phyloP scores from a whole-genome alignment of 2,888 invertebrate genomes.

The Epsilonema sp. region DNA sequence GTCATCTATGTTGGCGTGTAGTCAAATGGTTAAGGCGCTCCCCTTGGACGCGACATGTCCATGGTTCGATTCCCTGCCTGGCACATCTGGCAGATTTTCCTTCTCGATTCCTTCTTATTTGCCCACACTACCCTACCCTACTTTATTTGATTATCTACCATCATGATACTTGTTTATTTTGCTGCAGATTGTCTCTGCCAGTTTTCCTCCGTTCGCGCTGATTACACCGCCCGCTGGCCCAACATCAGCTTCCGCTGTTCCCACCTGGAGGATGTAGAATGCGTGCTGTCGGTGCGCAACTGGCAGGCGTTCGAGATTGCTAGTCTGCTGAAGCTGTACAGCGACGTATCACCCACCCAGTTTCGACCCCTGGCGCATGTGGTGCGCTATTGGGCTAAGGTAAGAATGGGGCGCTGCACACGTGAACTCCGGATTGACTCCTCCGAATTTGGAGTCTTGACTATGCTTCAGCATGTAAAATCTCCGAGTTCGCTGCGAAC shows the following conservation, averaged over 20 bases:
- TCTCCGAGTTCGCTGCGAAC: no score
- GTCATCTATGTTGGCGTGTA: no score
- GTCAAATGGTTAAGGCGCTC: no score
- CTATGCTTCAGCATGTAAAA: no score
- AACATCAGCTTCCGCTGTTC: background rate
- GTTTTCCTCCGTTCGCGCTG: background rate
- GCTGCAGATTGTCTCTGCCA: no score
- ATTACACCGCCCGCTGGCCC: background rate
- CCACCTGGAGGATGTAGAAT: constrained; percentile 16
- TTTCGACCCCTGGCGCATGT: constrained; percentile 23
- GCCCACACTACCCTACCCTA: background rate
- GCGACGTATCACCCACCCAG: constrained; percentile 17
- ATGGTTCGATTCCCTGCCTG: no score
- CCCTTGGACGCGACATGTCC: background rate
- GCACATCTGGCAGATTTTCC: no score
- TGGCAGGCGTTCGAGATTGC: constrained; percentile 19
- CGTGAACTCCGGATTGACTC: no score
- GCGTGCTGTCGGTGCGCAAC: constrained; percentile 28
- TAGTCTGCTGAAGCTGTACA: constrained; percentile 22
- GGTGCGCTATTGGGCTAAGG: constrained; percentile 33
- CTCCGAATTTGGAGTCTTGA: no score
- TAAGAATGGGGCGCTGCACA: no score
- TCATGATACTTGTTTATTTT: no score
- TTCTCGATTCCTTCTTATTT: background rate
- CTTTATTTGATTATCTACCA: no score